phyloP scores from a whole-genome alignment of 2,113 vertebrate species.

The Mirounga angustirostris region DNA sequence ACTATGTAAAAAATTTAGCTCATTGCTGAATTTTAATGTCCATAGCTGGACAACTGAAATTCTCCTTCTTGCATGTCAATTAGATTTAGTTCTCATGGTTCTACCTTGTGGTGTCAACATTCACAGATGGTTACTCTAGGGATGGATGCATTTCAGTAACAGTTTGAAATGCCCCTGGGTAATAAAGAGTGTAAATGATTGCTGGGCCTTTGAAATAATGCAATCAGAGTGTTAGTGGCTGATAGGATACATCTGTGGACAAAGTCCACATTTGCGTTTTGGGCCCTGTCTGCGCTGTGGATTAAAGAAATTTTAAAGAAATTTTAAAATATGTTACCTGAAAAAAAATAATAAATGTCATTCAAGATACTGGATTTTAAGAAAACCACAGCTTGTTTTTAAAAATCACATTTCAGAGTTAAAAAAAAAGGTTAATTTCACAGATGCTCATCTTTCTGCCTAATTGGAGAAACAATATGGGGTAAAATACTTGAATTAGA shows the following conservation, averaged over 20 bases:
- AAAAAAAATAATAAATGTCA: not conserved
- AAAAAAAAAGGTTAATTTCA: constrained; percentile 47
- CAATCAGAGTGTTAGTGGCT: not conserved
- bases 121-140: constrained; percentile 78
- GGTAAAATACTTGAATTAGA: constrained; percentile 14
- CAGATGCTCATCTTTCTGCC: constrained; percentile 61
- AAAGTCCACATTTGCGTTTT: not conserved
- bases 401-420: not conserved
- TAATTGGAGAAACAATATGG: constrained; percentile 32
- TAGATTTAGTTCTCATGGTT: constrained; percentile 23
- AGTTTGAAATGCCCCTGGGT: constrained; percentile 80
- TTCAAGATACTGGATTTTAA: constrained; percentile 25
- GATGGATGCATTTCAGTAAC: constrained; percentile 77
- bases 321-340: constrained; percentile 22
- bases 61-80: constrained; percentile 66
- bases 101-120: constrained; percentile 68
- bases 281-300: not conserved
- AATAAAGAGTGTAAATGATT: constrained; percentile 73
- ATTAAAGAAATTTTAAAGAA: constrained; percentile 48
- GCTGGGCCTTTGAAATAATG: constrained; percentile 63
- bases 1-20: not conserved
- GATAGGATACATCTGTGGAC: constrained; percentile 57
- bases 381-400: not conserved
- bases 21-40: constrained; percentile 43
- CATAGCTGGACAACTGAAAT: constrained; percentile 52